Percentiles rank a stretch among this genome's conserved stretches.
phyloP scores from a whole-genome alignment of 2,113 vertebrate species.

The Anarhynchus alexandrinus region DNA sequence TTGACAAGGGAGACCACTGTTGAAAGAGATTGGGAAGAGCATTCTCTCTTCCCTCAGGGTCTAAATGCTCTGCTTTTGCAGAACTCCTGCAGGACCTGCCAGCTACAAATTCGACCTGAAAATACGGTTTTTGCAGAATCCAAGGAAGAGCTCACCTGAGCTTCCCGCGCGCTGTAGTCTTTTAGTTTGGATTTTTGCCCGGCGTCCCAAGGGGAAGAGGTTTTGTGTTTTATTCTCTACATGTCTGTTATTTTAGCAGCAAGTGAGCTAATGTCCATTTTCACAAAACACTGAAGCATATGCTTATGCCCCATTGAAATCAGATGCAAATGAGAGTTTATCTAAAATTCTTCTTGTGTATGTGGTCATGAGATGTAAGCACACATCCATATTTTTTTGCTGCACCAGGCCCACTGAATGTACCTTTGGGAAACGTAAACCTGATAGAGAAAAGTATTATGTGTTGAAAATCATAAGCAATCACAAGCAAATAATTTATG shows the following conservation, averaged over 20 bases:
- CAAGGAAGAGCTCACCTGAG: neutral
- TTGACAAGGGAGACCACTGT: conserved; percentile 30
- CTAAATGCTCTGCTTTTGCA: conserved; percentile 16
- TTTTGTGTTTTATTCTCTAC: neutral
- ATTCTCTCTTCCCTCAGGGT: conserved; percentile 22
- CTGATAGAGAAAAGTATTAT: neutral
- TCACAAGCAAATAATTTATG: neutral
- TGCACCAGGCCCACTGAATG: neutral
- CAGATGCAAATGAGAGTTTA: neutral
- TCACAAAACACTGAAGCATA: neutral
- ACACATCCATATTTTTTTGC: rapidly evolving
- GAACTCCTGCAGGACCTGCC: conserved; percentile 8
- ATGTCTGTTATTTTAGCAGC: neutral
- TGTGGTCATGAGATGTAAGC: neutral
- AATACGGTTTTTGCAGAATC: neutral
- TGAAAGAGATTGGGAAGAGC: conserved; percentile 38
- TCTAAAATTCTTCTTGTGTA: neutral
- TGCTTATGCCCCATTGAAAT: neutral
- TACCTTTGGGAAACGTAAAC: neutral
- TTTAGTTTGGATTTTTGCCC: neutral
- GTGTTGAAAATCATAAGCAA: neutral
- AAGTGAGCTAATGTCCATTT: neutral
- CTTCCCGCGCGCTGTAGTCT: neutral
- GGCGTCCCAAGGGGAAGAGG: neutral
- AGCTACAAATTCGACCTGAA: neutral